A percentile compares a stretch with the other conserved stretches of the same genome.
Conservation (phyloP, 1,140 invertebrate genomes). For the Dendroctonus ponderosae region DNA sequence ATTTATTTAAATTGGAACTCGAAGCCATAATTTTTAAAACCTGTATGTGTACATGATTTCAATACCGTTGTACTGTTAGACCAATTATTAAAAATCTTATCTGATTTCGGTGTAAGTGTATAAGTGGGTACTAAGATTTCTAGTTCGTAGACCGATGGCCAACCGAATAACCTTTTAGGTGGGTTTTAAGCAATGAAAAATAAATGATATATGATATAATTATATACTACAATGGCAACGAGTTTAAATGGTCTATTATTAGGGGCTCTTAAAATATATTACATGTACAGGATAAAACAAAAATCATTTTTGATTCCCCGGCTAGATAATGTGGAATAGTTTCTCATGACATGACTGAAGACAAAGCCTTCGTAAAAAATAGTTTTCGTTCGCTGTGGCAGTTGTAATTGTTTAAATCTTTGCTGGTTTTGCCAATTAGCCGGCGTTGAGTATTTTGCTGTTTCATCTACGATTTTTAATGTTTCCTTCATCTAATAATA, state of each 20-base stretch:
- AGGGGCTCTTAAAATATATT: constrained; percentile 25
- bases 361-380: background rate
- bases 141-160: constrained; percentile 25
- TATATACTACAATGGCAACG: constrained; percentile 24
- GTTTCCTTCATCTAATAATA: too few relatives aligned
- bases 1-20: constrained; percentile 37
- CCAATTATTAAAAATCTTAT: constrained; percentile 41
- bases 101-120: constrained; percentile 35
- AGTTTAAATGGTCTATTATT: constrained; percentile 26
- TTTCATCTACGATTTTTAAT: too few relatives aligned
- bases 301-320: constrained; percentile 3
- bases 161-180: constrained; percentile 24
- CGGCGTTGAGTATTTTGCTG: too few relatives aligned
- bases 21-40: constrained; percentile 38
- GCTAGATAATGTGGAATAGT: constrained; percentile 7
- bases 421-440: too few relatives aligned
- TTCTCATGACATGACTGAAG: constrained; percentile 2
- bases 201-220: constrained; percentile 30
- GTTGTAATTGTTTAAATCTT: too few relatives aligned
- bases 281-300: constrained; percentile 11
- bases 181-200: constrained; percentile 28
- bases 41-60: constrained; percentile 38
- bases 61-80: constrained; percentile 38
- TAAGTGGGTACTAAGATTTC: constrained; percentile 32
- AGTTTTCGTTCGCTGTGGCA: background rate